Base-by-base conservation (phyloP, 2,888 invertebrate species). In the Ectemnius lituratus region DNA sequence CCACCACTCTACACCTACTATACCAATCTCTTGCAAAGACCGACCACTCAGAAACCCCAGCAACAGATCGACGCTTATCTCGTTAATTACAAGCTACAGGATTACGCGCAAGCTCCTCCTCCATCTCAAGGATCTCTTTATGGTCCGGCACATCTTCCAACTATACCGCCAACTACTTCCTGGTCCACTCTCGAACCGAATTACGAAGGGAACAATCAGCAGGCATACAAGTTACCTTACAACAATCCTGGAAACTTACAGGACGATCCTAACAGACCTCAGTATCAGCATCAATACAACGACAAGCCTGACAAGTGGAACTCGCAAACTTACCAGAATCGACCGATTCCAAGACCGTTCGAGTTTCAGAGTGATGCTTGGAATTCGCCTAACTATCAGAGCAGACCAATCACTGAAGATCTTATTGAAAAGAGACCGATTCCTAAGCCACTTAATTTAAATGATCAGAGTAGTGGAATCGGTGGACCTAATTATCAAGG, bases 1-100 rank as follows among this genome's bases (percentile, higher is more conserved):
- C 83, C 84, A 1, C 80, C 85, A 16, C 62, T 85, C 28, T 85
- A 85, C 64, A 85, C 85, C 0, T 84, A 79, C 27, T 85, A 84
- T 18, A 84, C 79, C 2, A 84, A 76, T 20, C 61, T 71, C 4
- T 71, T 73, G 20, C 65, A 77, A 6, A 69, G 62, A 20, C 62
- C 71, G 8, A 73, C 77, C 4, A 78, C 77, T 0, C 47, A 52
- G 45, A 63, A 27, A 1, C 79, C 79, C n/a, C n/a, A 59, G 8
- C 64, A 59, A 6, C 46, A 69, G 1, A 6, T 59, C 37, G 52
- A 73, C n/a, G 52, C 45, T 20, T 72, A 80, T 20, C 27, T 49
- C 6, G 46, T 58, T 0, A 70, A 75, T 37, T 62, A 77, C 18
- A 49, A 58, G 20, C 49, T 69, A 0, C 65, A 67, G 18, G 23